phyloP scores from a whole-genome alignment of 2,113 vertebrate genomes.

The Macroglossus sobrinus region DNA sequence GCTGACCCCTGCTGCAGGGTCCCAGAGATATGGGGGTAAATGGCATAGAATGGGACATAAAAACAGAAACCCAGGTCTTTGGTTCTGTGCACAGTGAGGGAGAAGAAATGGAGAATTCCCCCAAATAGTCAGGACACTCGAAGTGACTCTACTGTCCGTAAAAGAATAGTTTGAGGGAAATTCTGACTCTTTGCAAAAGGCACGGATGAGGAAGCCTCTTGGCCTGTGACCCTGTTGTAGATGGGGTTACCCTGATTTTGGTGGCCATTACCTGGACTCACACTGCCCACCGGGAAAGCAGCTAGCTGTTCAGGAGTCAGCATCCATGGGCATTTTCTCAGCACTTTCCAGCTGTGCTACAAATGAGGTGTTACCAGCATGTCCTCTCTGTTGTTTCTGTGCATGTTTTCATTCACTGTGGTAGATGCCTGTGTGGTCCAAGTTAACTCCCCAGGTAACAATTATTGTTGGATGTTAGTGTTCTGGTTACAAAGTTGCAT shows the following conservation, averaged over 20 bases:
- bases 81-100: neutral
- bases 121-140: neutral
- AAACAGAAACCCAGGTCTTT: neutral
- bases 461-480: neutral
- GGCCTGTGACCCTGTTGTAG: neutral
- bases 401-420: neutral
- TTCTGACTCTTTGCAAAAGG: neutral
- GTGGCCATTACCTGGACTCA: neutral
- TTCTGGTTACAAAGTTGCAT: neutral
- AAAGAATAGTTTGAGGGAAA: neutral
- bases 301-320: neutral
- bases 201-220: neutral
- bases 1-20: neutral
- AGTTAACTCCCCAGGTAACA: neutral
- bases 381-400: neutral
- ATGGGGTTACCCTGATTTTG: neutral
- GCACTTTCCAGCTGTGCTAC: neutral
- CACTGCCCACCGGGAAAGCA: neutral
- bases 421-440: neutral
- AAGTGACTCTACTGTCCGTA: neutral
- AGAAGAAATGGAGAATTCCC: neutral
- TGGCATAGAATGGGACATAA: neutral
- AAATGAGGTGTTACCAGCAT: neutral
- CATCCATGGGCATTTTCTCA: neutral
- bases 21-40: neutral